Conservation (phyloP, 1,140 invertebrate genomes). For the Tetraneura akinire region DNA sequence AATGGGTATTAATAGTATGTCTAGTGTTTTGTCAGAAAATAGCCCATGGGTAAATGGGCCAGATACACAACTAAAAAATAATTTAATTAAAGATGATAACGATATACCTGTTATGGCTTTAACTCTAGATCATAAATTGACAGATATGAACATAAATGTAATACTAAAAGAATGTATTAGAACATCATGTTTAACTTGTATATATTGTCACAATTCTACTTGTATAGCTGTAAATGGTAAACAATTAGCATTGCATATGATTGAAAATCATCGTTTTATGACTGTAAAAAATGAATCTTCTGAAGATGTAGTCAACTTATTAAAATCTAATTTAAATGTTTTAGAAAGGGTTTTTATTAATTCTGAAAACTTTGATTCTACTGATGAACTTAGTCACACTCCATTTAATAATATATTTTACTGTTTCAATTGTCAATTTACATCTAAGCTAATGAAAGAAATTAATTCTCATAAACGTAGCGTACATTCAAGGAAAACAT, state of each 20-base stretch:
- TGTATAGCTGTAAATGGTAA: conserved; percentile 80
- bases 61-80: neutral
- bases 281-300: conserved; percentile 71
- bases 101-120: conserved; percentile 66
- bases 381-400: conserved; percentile 62
- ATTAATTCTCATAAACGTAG: conserved; percentile 80
- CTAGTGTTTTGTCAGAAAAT: conserved; percentile 46
- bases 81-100: neutral
- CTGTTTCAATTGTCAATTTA: conserved; percentile 80
- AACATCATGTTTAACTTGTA: conserved; percentile 69
- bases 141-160: conserved; percentile 70
- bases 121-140: conserved; percentile 72
- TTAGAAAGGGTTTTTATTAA: conserved; percentile 70
- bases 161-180: conserved; percentile 73
- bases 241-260: conserved; percentile 75
- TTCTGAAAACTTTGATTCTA: conserved; percentile 69
- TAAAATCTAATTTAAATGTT: conserved; percentile 68
- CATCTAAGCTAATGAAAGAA: conserved; percentile 75
- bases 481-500: conserved; percentile 77
- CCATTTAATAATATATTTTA: conserved; percentile 68
- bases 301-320: conserved; percentile 68
- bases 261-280: conserved; percentile 74
- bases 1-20: conserved; percentile 33
- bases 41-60: conserved; percentile 33
- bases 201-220: conserved; percentile 81